phyloP scores from a whole-genome alignment of 2,113 vertebrate genomes.

The Tragulus kanchil region DNA sequence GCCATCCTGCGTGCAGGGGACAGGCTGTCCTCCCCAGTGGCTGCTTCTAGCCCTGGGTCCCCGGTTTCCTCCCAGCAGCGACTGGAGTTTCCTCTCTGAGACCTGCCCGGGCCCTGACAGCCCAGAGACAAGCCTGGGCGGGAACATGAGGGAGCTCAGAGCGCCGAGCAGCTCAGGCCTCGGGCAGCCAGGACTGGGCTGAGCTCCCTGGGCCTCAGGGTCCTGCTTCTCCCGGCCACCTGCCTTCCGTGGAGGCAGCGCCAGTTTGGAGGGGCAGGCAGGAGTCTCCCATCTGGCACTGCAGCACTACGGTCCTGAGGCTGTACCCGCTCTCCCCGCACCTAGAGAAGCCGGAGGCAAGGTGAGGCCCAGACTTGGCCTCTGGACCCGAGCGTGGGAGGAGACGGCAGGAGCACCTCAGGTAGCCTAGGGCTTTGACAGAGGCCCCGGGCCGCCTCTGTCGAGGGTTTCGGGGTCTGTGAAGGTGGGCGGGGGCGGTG shows the following conservation, averaged over 20 bases:
- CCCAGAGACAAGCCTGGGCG: accelerated
- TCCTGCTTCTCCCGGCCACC: too few species aligned
- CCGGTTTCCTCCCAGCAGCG: background rate
- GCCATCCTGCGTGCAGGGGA: background rate
- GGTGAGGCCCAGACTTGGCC: background rate
- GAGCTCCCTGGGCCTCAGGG: background rate
- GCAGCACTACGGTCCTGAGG: background rate
- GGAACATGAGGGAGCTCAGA: accelerated
- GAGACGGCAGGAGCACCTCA: too few species aligned
- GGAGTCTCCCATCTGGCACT: accelerated
- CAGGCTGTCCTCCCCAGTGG: background rate
- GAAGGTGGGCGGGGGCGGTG: too few species aligned
- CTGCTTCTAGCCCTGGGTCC: background rate
- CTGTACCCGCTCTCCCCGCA: background rate
- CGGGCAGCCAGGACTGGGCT: background rate
- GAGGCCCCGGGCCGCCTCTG: accelerated
- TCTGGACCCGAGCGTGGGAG: background rate
- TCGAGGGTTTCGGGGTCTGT: background rate
- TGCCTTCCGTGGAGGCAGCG: background rate
- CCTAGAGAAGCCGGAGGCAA: background rate
- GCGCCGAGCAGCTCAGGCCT: background rate
- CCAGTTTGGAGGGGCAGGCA: too few species aligned
- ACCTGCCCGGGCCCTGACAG: background rate
- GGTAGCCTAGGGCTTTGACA: background rate
- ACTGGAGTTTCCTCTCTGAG: accelerated